These are phyloP conservation scores for Elephantulus edwardii DNA, from an alignment of 2,113 vertebrate species.

Conservation along the genomic window DNA sequence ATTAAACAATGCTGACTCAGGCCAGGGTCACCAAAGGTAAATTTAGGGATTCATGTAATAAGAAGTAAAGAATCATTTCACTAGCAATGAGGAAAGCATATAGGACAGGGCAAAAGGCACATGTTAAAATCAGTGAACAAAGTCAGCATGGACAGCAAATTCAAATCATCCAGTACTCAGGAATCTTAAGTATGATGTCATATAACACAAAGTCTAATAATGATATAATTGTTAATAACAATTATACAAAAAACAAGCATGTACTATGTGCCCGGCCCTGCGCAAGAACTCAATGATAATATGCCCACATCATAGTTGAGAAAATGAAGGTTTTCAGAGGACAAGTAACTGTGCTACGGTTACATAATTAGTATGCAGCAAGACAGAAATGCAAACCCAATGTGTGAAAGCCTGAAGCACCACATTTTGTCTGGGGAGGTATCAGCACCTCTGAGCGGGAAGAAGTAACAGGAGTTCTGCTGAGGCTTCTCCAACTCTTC, in stretches of 20 bases:
- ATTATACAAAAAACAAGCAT: slow-evolving; percentile 33
- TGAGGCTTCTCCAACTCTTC: not conserved
- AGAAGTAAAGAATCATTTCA: not conserved
- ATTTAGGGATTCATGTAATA: not conserved
- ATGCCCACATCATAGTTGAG: slow-evolving; percentile 30
- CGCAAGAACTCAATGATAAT: not conserved
- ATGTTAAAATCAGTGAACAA: slow-evolving; percentile 23
- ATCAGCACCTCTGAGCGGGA: not conserved
- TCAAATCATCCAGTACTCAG: slow-evolving; percentile 21
- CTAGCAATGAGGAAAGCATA: slow-evolving; percentile 30
- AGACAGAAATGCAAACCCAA: slow-evolving; percentile 9
- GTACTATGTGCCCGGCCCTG: slow-evolving; percentile 1
- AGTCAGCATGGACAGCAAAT: slow-evolving; percentile 10
- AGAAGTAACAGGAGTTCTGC: not conserved
- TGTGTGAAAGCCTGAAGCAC: not conserved
- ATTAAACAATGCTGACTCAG: not conserved
- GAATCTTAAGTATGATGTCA: slow-evolving; percentile 23
- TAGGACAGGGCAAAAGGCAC: not conserved
- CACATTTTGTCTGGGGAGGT: not conserved
- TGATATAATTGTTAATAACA: slow-evolving; percentile 20
- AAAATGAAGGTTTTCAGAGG: not conserved
- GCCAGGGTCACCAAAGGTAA: not conserved
- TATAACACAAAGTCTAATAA: slow-evolving; percentile 37
- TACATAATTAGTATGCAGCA: slow-evolving; percentile 1
- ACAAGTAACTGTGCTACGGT: not conserved